These are phyloP conservation scores for Grantiella picta DNA, from an alignment of 2,113 vertebrate species.

Conservation along the genomic window DNA sequence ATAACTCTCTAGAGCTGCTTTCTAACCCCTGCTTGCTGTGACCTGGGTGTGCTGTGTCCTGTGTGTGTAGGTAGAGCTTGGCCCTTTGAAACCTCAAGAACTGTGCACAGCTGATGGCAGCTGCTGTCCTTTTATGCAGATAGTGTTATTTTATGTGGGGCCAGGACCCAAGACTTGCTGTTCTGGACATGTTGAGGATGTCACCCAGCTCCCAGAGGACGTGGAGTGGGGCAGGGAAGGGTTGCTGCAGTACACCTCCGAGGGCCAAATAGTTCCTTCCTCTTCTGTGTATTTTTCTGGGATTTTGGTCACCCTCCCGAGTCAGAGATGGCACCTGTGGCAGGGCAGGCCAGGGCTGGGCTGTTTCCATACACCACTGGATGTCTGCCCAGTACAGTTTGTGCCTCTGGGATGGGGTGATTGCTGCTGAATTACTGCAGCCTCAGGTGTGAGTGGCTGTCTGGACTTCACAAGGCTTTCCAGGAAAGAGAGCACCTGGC, in stretches of 20 bases:
- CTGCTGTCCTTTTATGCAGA: not conserved
- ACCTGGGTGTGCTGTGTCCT: not conserved
- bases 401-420: not conserved
- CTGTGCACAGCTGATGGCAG: not conserved
- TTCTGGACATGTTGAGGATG: not conserved
- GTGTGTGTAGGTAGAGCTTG: not conserved
- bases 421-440: not conserved
- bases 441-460: not conserved
- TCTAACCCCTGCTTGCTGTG: slow-evolving; percentile 3
- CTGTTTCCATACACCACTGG: not conserved
- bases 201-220: not conserved
- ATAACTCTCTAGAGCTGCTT: not conserved
- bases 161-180: not conserved
- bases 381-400: not conserved
- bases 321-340: not conserved
- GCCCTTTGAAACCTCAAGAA: not conserved
- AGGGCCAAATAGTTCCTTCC: not conserved
- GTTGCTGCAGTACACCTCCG: not conserved
- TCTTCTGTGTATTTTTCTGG: not conserved
- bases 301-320: not conserved
- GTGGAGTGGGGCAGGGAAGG: not conserved
- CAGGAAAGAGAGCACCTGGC: not conserved
- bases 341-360: not conserved
- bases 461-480: not conserved
- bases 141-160: not conserved